Evolutionary conservation across 2,797 vertebrate species (phyloP), one percentile per base, ranked within the genome.

Genomic region (Coracias cyanogaster): DNA sequence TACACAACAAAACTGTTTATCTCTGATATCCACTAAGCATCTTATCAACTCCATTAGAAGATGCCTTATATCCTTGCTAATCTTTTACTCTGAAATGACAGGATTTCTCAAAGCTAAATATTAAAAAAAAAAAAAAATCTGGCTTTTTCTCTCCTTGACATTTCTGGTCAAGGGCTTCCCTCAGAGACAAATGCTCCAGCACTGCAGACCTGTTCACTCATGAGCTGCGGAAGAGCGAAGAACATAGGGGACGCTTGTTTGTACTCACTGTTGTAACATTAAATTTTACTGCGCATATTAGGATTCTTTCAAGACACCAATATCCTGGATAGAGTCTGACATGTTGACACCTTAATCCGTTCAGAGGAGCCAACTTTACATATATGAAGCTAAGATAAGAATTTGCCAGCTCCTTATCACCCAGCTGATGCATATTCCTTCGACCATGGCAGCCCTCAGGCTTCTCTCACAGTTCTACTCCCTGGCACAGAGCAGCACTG

Each of bases 41-140:
- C 83, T 89, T 93, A 94, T 72, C 90, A 85, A 37, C 29, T 67
- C 1, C 0, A 70, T 81, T 86, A 76, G 51, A 18, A 55, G 62
- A 74, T 12, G 62, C n/a, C 46, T 97, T 91, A 82, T 78, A 81
- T 70, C 52, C 77, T 84, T 80, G 70, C 48, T 95, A 86, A 90
- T 93, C 78, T 94, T 86, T 81, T 85, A 35, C 66, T 89, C 64
- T 66, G 66, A 94, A 93, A 82, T 65, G 46, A 83, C 10, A 90
- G 39, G 12, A 77, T 82, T 91, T 86, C 45, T 91, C 82, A 67
- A 91, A 93, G 41, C 16, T 43, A 74, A 86, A 77, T 82, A 70
- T 49, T 45, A 7, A 25, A 48, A 51, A 66, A 71, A 57, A 25
- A 10, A 49, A 28, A 46, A 49, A 21, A 41, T 11, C 20, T 54